Percentiles rank a stretch among this genome's conserved stretches.
Evolutionary conservation across 2,888 invertebrate species (phyloP).

Genomic region (Tipula confusa): DNA sequence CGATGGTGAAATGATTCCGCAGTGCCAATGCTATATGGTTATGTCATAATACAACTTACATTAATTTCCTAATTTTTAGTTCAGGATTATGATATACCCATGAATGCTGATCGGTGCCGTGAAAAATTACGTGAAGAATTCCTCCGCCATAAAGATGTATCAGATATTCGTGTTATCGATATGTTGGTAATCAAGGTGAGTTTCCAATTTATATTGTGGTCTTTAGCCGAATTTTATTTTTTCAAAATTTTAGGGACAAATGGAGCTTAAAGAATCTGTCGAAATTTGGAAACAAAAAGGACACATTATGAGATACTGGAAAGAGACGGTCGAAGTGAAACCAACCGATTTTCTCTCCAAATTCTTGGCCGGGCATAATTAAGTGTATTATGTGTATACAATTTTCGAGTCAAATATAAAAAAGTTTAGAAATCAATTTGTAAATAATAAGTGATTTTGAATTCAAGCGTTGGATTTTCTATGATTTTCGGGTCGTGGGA

Average conservation of each 20-base stretch:
- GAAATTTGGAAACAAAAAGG: slow-evolving; percentile 86
- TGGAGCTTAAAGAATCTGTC: slow-evolving; percentile 85
- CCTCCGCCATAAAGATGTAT: slow-evolving; percentile 67
- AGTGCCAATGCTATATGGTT: slow-evolving; percentile 26
- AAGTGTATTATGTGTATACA: neutral
- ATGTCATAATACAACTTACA: slow-evolving; percentile 34
- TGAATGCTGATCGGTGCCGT: slow-evolving; percentile 63
- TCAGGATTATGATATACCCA: slow-evolving; percentile 77
- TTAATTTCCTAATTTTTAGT: slow-evolving; percentile 56
- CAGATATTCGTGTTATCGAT: slow-evolving; percentile 85
- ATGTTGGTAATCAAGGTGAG: slow-evolving; percentile 85
- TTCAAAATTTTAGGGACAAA: slow-evolving; percentile 71
- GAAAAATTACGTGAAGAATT: slow-evolving; percentile 76
- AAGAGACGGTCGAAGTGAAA: slow-evolving; percentile 76
- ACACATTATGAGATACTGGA: slow-evolving; percentile 83
- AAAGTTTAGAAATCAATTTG: neutral
- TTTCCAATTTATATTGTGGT: slow-evolving; percentile 26
- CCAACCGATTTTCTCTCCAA: slow-evolving; percentile 89
- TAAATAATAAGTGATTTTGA: neutral
- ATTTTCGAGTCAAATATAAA: neutral
- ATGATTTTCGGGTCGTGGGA: too few relatives aligned
- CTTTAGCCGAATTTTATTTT: slow-evolving; percentile 28
- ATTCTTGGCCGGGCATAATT: slow-evolving; percentile 63
- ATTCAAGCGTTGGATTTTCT: neutral
- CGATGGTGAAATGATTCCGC: neutral